Percentiles rank a stretch among this genome's conserved stretches.
phyloP scores from a whole-genome alignment of 1,140 invertebrate genomes.

The Zaprionus inermis region DNA sequence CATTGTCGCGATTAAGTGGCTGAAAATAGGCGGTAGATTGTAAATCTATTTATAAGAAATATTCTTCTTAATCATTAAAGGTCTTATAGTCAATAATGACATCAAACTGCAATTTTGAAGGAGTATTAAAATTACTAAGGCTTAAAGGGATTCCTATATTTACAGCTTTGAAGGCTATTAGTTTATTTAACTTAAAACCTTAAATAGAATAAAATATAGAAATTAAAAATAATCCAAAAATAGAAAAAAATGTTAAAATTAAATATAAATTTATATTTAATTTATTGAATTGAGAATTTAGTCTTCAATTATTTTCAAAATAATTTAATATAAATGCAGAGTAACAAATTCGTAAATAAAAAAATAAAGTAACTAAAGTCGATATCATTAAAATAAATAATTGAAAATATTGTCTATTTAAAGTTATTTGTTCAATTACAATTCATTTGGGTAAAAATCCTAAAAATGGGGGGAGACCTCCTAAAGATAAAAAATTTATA shows the following conservation, averaged over 20 bases:
- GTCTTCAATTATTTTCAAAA: too few relatives aligned
- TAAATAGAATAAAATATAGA: conserved; percentile 64
- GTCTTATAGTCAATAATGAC: too few relatives aligned
- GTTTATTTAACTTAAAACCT: conserved; percentile 87
- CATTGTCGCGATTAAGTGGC: conserved; percentile 86
- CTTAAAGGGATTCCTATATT: conserved; percentile 82
- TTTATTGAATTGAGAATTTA: too few relatives aligned
- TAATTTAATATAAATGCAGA: too few relatives aligned
- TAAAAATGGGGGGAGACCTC: conserved; percentile 85
- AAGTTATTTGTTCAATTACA: conserved; percentile 84
- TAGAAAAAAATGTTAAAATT: too few relatives aligned
- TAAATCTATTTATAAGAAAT: conserved; percentile 85
- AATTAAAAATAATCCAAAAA: too few relatives aligned
- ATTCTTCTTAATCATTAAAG: conserved; percentile 52
- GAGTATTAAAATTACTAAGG: conserved; percentile 84
- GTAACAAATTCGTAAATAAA: too few relatives aligned
- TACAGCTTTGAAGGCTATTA: conserved; percentile 71
- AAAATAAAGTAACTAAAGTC: conserved; percentile 84
- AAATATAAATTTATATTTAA: too few relatives aligned
- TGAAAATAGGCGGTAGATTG: conserved; percentile 85
- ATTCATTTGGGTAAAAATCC: conserved; percentile 86
- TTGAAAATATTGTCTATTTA: conserved; percentile 79
- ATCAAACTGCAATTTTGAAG: conserved; percentile 60
- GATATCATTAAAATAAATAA: conserved; percentile 84
- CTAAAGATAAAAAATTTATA: conserved; percentile 85